Percentiles rank a stretch among this genome's conserved stretches.
These are phyloP conservation scores for Coryphaenoides rupestris DNA, from an alignment of 2,113 vertebrate genomes.

Conservation along the genomic window DNA sequence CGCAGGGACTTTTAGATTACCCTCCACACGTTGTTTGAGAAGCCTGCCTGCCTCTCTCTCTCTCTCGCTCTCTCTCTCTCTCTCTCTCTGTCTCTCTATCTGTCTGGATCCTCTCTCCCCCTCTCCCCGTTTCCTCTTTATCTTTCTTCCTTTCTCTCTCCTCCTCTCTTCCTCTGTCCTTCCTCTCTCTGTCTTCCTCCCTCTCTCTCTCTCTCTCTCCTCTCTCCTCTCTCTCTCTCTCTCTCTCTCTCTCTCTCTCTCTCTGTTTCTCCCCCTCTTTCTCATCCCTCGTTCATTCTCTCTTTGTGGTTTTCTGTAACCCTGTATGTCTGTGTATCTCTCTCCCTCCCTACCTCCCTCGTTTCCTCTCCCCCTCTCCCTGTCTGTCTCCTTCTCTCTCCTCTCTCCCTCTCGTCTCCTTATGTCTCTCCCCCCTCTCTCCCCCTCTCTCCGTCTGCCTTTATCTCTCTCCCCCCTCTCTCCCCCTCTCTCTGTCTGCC, in stretches of 20 bases:
- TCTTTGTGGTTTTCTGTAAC: no score
- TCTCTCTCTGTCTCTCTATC: constrained; percentile 1
- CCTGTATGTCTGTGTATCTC: background rate
- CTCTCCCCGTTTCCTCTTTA: constrained; percentile 2
- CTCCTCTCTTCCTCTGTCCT: constrained; percentile 1
- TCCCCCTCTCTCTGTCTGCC: constrained; percentile 1
- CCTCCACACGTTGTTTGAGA: no score
- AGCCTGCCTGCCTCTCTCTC: background rate
- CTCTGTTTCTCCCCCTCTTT: constrained; percentile 9
- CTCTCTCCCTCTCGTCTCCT: background rate
- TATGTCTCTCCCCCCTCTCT: no score
- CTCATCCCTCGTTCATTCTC: background rate
- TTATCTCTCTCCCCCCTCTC: background rate
- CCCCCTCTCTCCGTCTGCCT: background rate
- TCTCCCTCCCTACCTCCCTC: no score
- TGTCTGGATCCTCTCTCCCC: constrained; percentile 5
- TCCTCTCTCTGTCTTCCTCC: background rate
- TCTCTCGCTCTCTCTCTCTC: constrained; percentile 1
- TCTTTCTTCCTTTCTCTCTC: background rate
- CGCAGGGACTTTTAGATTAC: no score
- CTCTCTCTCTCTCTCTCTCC: no score
- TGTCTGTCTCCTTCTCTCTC: no score
- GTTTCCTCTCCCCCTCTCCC: background rate
- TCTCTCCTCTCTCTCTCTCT: background rate
- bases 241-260: background rate